A percentile compares a stretch with the other conserved stretches of the same genome.
Evolutionary conservation across 2,797 vertebrate genomes (phyloP).

Genomic region (Crenichthys baileyi): DNA sequence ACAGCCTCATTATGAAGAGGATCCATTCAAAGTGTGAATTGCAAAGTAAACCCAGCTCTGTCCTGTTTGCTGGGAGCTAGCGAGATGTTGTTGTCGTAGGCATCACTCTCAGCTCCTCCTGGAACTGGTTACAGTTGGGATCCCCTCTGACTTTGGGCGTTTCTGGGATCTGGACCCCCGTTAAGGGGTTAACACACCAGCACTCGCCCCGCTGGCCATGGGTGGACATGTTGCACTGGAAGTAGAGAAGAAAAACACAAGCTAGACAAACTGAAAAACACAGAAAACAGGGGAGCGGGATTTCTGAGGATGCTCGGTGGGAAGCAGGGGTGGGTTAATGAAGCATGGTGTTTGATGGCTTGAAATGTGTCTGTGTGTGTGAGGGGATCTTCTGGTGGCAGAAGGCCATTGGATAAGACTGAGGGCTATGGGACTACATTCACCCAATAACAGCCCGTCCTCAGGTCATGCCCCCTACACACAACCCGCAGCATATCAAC

Average conservation of each 20-base stretch:
- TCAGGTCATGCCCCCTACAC: conserved; percentile 64
- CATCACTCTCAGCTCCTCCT: conserved; percentile 71
- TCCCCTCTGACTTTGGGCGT: conserved; percentile 91
- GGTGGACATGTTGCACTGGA: conserved; percentile 96
- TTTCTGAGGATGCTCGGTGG: conserved; percentile 55
- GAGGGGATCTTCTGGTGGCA: conserved; percentile 27
- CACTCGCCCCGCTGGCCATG: conserved; percentile 96
- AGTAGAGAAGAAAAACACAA: conserved; percentile 55
- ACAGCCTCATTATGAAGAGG: background rate
- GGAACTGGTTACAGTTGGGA: conserved; percentile 92
- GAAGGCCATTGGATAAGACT: conserved; percentile 59
- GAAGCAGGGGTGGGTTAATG: conserved; percentile 65
- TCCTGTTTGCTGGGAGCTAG: conserved; percentile 16
- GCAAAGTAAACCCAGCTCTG: background rate
- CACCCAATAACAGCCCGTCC: conserved; percentile 70
- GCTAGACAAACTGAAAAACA: conserved; percentile 53
- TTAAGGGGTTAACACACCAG: conserved; percentile 94
- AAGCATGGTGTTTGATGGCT: conserved; percentile 60
- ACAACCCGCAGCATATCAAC: conserved; percentile 51
- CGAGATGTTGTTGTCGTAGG: conserved; percentile 45
- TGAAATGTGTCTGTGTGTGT: conserved; percentile 37
- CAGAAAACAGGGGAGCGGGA: conserved; percentile 36
- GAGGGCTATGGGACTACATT: conserved; percentile 60
- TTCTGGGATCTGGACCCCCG: conserved; percentile 86
- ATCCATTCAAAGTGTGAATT: background rate